Base-by-base conservation (phyloP, 2,888 invertebrate species). In the Drosophila rellima region DNA sequence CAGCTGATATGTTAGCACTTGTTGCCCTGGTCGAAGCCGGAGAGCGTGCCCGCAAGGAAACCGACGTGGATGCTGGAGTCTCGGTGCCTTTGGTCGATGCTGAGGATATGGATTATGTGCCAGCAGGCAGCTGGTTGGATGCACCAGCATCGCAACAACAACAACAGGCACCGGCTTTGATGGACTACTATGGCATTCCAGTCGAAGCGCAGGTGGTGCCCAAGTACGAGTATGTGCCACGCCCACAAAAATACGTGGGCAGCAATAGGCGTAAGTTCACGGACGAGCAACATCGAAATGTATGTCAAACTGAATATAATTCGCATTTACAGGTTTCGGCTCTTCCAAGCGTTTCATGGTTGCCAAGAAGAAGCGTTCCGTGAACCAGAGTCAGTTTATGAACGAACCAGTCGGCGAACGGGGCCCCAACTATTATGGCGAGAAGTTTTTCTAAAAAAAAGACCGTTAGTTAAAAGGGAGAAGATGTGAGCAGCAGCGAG, bases 21-120 rank as follows among this genome's bases (percentile, higher is more conserved):
- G 91, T 92, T 17, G 92, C 93, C 15, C 74, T 92, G 11, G 92
- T 92, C 17, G 92, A 92, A 63, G 92, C 92, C 20, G 92, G 93
- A 2, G 92, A 92, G 74, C 88, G 92, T 6, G 91, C 92, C 6
- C 91, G 92, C 57, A 90, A 91, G 60, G 92, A 92, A 17, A 80
- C 80, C 37, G 92, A 92, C 55, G 73, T 70, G 11, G 91, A 91
- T 6, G 69, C 52, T 37, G 71, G 56, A 5, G 61, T 67, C 13
- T 62, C 79, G 0, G 56, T 82, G 65, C 80, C 89, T 2, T 71
- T 91, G 62, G 78, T 78, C 13, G 80, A 72, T 45, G 65, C 68
- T 33, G 86, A 89, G 13, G 90, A 89, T 44, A 42, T 79, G 29
- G 85, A 89, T 35, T 86, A 86, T 45, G 61, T 87, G 40, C 87